Percentiles rank a stretch among this genome's conserved stretches.
Evolutionary conservation across 2,888 invertebrate species (phyloP).

Genomic region (Agrochola lota): DNA sequence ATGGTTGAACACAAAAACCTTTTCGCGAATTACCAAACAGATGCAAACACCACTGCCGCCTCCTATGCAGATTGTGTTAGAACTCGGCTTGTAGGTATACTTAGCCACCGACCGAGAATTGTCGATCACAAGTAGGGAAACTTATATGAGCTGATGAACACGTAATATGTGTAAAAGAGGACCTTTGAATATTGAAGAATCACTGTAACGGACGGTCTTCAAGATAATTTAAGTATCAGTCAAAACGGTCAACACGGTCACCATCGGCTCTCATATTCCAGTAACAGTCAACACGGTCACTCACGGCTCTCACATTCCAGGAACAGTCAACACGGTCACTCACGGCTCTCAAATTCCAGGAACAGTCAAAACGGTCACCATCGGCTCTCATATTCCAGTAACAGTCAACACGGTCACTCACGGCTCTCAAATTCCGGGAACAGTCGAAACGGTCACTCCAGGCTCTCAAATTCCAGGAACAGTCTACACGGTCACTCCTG

Average conservation of each 20-base stretch:
- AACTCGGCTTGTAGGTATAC: constrained; percentile 20
- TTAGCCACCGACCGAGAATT: constrained; percentile 2
- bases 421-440: no score
- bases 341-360: no score
- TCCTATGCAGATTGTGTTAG: constrained; percentile 55
- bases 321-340: no score
- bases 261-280: no score
- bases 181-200: background rate
- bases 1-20: constrained; percentile 1
- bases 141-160: constrained; percentile 7
- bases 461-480: no score
- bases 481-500: no score
- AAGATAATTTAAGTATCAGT: background rate
- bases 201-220: background rate
- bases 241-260: background rate
- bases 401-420: no score
- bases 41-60: constrained; percentile 32
- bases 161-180: background rate
- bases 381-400: no score
- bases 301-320: no score
- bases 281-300: no score
- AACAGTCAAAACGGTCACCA: no score
- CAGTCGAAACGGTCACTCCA: no score
- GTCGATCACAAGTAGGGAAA: constrained; percentile 11
- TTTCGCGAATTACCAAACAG: constrained; percentile 2